These are phyloP conservation scores for Sylvicola fuscatus DNA, from an alignment of 2,888 invertebrate genomes.

Conservation along the genomic window DNA sequence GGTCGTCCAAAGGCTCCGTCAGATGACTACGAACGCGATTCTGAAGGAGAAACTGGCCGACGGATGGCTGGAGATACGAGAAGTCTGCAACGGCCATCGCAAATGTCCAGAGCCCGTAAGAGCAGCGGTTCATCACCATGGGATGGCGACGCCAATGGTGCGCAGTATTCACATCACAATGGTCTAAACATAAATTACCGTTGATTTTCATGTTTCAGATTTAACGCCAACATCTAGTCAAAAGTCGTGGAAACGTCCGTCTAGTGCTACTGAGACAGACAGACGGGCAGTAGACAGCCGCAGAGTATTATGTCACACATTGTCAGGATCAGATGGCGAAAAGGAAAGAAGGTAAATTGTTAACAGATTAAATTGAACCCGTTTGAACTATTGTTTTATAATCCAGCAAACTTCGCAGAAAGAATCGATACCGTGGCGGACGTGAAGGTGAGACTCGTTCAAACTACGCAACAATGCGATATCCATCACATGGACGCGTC, in stretches of 20 bases:
- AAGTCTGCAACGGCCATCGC: slow-evolving; percentile 19
- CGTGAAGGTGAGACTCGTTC: slow-evolving; percentile 20
- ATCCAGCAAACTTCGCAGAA: slow-evolving; percentile 20
- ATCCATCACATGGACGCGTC: slow-evolving; percentile 12
- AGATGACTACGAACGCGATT: slow-evolving; percentile 32
- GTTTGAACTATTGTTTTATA: neutral
- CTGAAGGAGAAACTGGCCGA: slow-evolving; percentile 23
- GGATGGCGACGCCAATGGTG: slow-evolving; percentile 28
- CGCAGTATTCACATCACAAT: no score
- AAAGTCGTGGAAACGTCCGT: slow-evolving; percentile 32
- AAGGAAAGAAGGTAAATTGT: slow-evolving; percentile 27
- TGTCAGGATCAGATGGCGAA: slow-evolving; percentile 32
- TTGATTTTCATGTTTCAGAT: slow-evolving; percentile 2
- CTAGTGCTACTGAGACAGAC: slow-evolving; percentile 35
- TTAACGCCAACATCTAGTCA: slow-evolving; percentile 13
- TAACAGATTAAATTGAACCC: neutral
- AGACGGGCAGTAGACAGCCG: slow-evolving; percentile 20
- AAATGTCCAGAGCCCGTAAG: slow-evolving; percentile 16
- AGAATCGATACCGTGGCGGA: slow-evolving; percentile 27
- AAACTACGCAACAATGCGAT: slow-evolving; percentile 9
- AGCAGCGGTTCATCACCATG: slow-evolving; percentile 30
- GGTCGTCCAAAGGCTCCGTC: slow-evolving; percentile 16
- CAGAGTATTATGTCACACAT: slow-evolving; percentile 16
- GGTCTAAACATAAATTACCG: no score
- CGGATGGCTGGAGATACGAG: slow-evolving; percentile 9